A percentile compares a stretch with the other conserved stretches of the same genome.
phyloP scores from a whole-genome alignment of 2,113 vertebrate species.

The Panurus biarmicus region DNA sequence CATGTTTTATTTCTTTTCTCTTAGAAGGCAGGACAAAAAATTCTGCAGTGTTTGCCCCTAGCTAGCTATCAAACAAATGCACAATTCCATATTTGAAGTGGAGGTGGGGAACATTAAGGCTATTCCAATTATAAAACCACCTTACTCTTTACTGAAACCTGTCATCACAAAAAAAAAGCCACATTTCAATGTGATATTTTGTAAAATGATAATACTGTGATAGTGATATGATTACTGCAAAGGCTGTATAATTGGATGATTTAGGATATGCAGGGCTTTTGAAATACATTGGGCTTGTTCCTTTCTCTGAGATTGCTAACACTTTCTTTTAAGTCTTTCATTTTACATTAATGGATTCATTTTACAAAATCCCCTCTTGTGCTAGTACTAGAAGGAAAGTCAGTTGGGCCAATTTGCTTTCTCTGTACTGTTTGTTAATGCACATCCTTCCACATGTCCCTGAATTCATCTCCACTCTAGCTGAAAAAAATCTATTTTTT shows the following conservation, averaged over 20 bases:
- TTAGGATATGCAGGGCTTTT: not conserved
- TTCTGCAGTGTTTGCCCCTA: not conserved
- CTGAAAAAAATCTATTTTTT: not conserved
- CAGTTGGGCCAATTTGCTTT: not conserved
- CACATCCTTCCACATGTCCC: not conserved
- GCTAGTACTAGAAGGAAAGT: not conserved
- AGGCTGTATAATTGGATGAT: not conserved
- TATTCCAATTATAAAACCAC: not conserved
- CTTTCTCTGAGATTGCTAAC: not conserved
- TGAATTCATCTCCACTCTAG: not conserved
- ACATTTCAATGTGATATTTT: not conserved
- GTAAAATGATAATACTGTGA: not conserved
- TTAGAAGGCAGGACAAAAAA: not conserved
- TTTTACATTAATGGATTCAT: not conserved
- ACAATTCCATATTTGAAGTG: not conserved
- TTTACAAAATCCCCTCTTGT: not conserved
- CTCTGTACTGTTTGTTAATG: not conserved
- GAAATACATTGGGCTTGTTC: not conserved
- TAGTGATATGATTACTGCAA: not conserved
- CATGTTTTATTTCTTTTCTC: not conserved
- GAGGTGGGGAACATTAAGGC: not conserved
- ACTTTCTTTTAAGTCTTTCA: not conserved
- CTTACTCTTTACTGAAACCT: not conserved
- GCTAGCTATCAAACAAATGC: not conserved
- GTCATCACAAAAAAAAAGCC: not conserved